Evolutionary conservation across 1,140 invertebrate genomes (phyloP).

Genomic region (Drosophila nannoptera): DNA sequence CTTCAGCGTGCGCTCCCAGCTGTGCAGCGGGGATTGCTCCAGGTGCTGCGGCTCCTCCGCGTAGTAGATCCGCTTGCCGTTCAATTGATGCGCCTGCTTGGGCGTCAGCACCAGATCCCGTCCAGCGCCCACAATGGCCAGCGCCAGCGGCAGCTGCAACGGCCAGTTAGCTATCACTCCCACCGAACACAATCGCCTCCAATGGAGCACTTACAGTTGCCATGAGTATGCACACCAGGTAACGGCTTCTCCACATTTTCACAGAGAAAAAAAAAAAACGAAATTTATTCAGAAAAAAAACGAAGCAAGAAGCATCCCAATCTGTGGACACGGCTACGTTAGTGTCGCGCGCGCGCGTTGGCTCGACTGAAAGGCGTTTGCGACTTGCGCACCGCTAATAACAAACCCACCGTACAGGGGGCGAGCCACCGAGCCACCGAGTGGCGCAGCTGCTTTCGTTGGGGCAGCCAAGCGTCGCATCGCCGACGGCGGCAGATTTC

Average conservation of each 20-base stretch:
- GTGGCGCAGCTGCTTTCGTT: conserved; percentile 50
- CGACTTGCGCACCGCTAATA: conserved; percentile 55
- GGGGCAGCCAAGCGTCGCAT: conserved; percentile 67
- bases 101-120: conserved; percentile 74
- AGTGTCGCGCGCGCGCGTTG: conserved; percentile 49
- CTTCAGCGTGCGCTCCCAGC: conserved; percentile 81
- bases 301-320: neutral
- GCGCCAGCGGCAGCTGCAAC: conserved; percentile 35
- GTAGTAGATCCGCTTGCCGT: conserved; percentile 70
- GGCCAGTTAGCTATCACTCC: neutral
- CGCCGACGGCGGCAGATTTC: conserved; percentile 48
- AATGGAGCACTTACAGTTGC: conserved; percentile 45
- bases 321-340: conserved; percentile 32
- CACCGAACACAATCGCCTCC: neutral
- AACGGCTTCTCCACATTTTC: conserved; percentile 40
- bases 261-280: conserved; percentile 12
- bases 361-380: conserved; percentile 62
- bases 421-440: conserved; percentile 7
- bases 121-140: conserved; percentile 57
- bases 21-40: conserved; percentile 42
- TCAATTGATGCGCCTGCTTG: conserved; percentile 50
- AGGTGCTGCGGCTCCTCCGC: conserved; percentile 59
- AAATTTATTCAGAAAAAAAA: neutral
- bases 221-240: conserved; percentile 37
- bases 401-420: conserved; percentile 27